Evolutionary conservation across 2,113 vertebrate species (phyloP), one percentile per base, ranked within the genome.

Genomic region (Pachyramphus minor): DNA sequence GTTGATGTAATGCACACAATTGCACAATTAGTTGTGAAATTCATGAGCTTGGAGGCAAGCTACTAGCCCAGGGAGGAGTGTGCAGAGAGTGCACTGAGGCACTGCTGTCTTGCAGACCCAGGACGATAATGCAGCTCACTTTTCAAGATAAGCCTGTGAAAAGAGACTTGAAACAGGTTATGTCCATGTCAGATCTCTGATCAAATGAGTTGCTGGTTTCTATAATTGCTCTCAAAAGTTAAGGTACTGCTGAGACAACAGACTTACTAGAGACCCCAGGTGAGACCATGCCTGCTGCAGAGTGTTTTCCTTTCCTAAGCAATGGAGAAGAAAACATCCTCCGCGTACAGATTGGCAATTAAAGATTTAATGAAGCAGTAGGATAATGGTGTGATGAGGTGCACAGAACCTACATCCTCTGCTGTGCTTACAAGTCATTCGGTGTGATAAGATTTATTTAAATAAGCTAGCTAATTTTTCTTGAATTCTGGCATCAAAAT

Each of bases 171-270:
- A 52, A 55, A 42, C 10, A n/a, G 19, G 9, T 72, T 35, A 25
- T 1, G 1, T 4, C 15, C 12, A 0, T 56, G 12, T 35, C 12
- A 22, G 12, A 49, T 58, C 33, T 64, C 27, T 2, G 41, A 28
- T 47, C 5, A 64, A 71, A 27, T 19, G 19, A 60, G n/a, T 47
- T 58, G 62, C 8, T 73, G 2, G 0, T 62, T 81, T 58, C 71
- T 35, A 16, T 25, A 53, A 4, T 17, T 66, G 12, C 60, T 17
- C 24, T 90, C 39, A 16, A 12, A 71, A 66, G 8, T 39, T 87
- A 35, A 56, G 63, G 78, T 87, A 16, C 12, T 12, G 14, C 37
- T 37, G 55, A 58, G 50, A 27, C 63, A 35, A 39, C 27, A n/a
- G 44, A 39, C 39, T 82, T 73, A 4, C 4, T 28, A 8, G 77